Evolutionary conservation across 2,888 invertebrate species (phyloP).

Genomic region (Volucella inflata): DNA sequence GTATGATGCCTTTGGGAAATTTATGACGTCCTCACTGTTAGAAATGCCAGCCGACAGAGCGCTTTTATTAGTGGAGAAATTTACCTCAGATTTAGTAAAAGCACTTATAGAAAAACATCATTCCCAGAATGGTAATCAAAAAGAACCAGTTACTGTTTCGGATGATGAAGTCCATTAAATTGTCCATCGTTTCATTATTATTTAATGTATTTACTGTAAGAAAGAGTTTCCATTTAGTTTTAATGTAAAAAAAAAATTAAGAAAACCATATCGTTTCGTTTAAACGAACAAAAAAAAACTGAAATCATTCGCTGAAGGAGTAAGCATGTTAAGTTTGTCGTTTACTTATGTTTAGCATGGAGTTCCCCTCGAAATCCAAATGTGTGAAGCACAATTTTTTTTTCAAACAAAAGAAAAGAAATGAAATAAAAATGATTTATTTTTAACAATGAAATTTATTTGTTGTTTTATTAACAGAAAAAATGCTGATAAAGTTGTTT

Average conservation of each 20-base stretch:
- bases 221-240: constrained; percentile 32
- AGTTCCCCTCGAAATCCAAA: constrained; percentile 14
- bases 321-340: constrained; percentile 10
- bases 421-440: constrained; percentile 60
- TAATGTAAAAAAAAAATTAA: constrained; percentile 14
- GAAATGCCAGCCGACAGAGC: constrained; percentile 81
- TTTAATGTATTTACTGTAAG: constrained; percentile 26
- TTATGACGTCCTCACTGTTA: constrained; percentile 81
- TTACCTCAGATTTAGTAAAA: constrained; percentile 82
- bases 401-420: background rate
- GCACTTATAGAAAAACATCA: constrained; percentile 79
- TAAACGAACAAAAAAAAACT: background rate
- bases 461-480: background rate
- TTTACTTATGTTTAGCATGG: background rate
- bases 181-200: background rate
- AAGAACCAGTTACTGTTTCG: constrained; percentile 36
- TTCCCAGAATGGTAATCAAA: constrained; percentile 40
- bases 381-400: constrained; percentile 34
- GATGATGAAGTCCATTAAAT: constrained; percentile 61
- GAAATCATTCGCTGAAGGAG: constrained; percentile 34
- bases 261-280: constrained; percentile 25
- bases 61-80: constrained; percentile 81
- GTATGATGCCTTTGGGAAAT: constrained; percentile 82
- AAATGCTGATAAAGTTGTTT: constrained; percentile 10
- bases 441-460: constrained; percentile 34